A percentile compares a stretch with the other conserved stretches of the same genome.
These are phyloP conservation scores for Stenurella melanura DNA, from an alignment of 2,888 invertebrate species.

Conservation along the genomic window DNA sequence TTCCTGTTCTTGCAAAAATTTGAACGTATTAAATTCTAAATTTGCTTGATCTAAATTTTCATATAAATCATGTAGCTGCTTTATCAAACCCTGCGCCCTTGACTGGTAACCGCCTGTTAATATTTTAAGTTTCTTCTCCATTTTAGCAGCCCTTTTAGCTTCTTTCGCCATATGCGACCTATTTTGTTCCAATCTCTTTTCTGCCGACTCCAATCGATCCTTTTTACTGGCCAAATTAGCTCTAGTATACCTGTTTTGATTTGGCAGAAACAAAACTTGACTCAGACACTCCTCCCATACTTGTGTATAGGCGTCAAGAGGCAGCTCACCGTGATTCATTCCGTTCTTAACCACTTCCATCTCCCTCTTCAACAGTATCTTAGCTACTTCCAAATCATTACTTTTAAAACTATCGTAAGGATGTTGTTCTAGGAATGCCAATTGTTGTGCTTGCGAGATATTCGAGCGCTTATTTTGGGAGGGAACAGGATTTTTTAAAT, in stretches of 20 bases:
- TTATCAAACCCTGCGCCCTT: slow-evolving; percentile 86
- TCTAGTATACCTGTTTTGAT: slow-evolving; percentile 84
- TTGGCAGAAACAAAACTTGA: slow-evolving; percentile 93
- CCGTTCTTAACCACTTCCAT: slow-evolving; percentile 93
- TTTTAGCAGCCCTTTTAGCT: slow-evolving; percentile 96
- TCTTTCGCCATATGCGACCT: slow-evolving; percentile 97
- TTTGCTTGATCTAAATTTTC: slow-evolving; percentile 94
- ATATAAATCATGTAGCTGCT: slow-evolving; percentile 89
- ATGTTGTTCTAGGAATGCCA: slow-evolving; percentile 90
- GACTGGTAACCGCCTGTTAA: slow-evolving; percentile 93
- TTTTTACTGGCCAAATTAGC: slow-evolving; percentile 97
- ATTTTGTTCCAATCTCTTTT: slow-evolving; percentile 94
- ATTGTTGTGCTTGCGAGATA: slow-evolving; percentile 80
- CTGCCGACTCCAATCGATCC: slow-evolving; percentile 94
- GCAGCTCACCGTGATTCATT: slow-evolving; percentile 96
- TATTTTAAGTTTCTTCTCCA: slow-evolving; percentile 97
- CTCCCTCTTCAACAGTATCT: slow-evolving; percentile 82
- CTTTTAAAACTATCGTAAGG: slow-evolving; percentile 85
- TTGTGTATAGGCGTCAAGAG: slow-evolving; percentile 88
- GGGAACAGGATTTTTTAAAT: slow-evolving; percentile 83
- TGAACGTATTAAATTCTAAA: slow-evolving; percentile 93
- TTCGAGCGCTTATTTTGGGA: slow-evolving; percentile 75
- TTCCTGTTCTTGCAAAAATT: slow-evolving; percentile 92
- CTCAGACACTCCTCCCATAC: slow-evolving; percentile 97
- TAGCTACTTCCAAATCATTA: slow-evolving; percentile 82